A percentile compares a stretch with the other conserved stretches of the same genome.
These are phyloP conservation scores for Anastrepha obliqua DNA, from an alignment of 1,140 invertebrate species.

Conservation along the genomic window DNA sequence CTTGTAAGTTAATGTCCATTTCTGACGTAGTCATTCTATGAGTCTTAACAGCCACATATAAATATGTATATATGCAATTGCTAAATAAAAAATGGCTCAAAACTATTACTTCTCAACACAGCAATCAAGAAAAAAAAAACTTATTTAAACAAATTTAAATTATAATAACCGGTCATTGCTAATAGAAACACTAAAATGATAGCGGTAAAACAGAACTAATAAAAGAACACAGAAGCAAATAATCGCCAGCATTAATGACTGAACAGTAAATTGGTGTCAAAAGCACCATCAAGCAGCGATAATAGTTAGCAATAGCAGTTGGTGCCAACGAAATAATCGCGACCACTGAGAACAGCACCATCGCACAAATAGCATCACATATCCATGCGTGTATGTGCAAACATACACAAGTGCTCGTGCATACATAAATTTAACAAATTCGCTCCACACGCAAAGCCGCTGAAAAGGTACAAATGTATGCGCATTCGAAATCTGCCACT, in stretches of 20 bases:
- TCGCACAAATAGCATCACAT: not conserved
- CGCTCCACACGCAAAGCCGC: not conserved
- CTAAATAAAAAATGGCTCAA: too few relatives aligned
- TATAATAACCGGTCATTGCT: not conserved
- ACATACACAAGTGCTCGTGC: too few relatives aligned
- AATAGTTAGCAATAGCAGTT: not conserved
- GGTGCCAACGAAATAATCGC: not conserved
- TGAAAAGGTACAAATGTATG: not conserved
- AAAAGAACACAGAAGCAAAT: not conserved
- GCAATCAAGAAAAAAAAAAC: too few relatives aligned
- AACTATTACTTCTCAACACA: too few relatives aligned
- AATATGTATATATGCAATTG: too few relatives aligned
- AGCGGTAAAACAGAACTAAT: not conserved
- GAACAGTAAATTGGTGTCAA: constrained; percentile 36
- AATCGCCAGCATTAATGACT: not conserved
- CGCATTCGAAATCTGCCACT: constrained; percentile 13
- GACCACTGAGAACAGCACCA: not conserved
- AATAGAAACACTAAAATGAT: not conserved
- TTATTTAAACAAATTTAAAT: not conserved
- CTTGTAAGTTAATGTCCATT: too few relatives aligned
- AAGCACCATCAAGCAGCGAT: not conserved
- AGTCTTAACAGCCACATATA: too few relatives aligned
- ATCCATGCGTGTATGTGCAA: too few relatives aligned
- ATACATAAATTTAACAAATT: constrained; percentile 1
- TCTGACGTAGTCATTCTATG: too few relatives aligned